A percentile compares a stretch with the other conserved stretches of the same genome.
phyloP scores from a whole-genome alignment of 2,797 vertebrate species.

The Gallinago stenura region DNA sequence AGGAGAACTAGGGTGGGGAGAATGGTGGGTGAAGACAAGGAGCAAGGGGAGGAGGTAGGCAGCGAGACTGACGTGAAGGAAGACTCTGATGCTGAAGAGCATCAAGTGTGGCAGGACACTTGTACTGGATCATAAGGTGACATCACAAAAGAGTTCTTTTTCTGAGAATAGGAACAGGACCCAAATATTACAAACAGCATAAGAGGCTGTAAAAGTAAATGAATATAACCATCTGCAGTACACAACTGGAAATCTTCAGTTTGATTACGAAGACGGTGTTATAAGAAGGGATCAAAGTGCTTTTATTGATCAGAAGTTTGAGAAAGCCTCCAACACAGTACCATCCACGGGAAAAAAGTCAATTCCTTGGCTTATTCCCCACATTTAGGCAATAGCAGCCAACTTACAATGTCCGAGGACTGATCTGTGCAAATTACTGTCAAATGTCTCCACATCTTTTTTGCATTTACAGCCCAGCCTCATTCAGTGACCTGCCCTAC shows the following conservation, averaged over 20 bases:
- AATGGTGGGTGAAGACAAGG: background rate
- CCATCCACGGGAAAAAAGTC: too few species aligned
- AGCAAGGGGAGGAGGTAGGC: background rate
- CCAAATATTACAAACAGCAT: background rate
- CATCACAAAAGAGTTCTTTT: background rate
- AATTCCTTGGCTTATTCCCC: background rate
- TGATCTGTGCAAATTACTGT: background rate
- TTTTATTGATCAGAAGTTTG: background rate
- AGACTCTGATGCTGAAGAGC: too few species aligned
- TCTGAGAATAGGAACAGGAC: background rate
- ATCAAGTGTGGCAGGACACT: background rate
- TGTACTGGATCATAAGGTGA: background rate
- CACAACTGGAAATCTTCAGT: background rate
- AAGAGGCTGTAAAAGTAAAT: background rate
- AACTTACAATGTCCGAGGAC: accelerated
- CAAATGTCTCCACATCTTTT: background rate
- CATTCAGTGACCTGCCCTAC: background rate
- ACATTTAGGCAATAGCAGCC: accelerated
- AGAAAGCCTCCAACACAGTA: background rate
- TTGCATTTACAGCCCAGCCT: too few species aligned
- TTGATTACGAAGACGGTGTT: background rate
- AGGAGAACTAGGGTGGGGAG: background rate
- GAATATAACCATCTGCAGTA: background rate
- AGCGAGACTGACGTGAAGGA: accelerated
- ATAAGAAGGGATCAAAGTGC: background rate